Conservation (phyloP, 2,797 vertebrate genomes). For the Sebastes itinus region DNA sequence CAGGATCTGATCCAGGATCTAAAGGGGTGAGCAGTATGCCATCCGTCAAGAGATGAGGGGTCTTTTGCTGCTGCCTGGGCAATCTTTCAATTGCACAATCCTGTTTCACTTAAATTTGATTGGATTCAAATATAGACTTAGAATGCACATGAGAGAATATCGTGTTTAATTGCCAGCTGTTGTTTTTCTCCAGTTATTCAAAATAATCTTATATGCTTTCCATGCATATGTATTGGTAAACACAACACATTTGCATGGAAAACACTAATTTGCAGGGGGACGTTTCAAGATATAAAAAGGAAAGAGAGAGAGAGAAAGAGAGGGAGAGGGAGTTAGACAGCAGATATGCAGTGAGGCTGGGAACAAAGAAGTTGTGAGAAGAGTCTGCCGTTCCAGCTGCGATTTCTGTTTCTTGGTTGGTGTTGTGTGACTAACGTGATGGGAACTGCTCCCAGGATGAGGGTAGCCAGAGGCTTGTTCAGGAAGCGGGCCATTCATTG, state of each 20-base stretch:
- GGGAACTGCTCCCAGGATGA: constrained; percentile 42
- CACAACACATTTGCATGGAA: not conserved
- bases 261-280: not conserved
- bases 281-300: not conserved
- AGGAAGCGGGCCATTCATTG: constrained; percentile 38
- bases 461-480: constrained; percentile 55
- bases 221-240: not conserved
- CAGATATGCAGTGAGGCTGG: not conserved
- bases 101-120: not conserved
- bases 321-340: not conserved
- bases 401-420: constrained; percentile 27
- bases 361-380: not conserved
- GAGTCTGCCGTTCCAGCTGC: not conserved
- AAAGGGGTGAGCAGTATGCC: not conserved
- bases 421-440: constrained; percentile 60
- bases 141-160: not conserved
- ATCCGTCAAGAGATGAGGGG: not conserved
- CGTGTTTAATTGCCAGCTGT: not conserved
- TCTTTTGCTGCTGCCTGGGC: not conserved
- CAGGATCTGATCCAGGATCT: not conserved
- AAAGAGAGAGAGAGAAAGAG: not conserved
- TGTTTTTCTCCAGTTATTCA: not conserved
- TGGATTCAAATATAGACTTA: not conserved
- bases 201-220: not conserved
- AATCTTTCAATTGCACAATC: not conserved